phyloP scores from a whole-genome alignment of 2,797 vertebrate genomes.

The Trachurus trachurus region DNA sequence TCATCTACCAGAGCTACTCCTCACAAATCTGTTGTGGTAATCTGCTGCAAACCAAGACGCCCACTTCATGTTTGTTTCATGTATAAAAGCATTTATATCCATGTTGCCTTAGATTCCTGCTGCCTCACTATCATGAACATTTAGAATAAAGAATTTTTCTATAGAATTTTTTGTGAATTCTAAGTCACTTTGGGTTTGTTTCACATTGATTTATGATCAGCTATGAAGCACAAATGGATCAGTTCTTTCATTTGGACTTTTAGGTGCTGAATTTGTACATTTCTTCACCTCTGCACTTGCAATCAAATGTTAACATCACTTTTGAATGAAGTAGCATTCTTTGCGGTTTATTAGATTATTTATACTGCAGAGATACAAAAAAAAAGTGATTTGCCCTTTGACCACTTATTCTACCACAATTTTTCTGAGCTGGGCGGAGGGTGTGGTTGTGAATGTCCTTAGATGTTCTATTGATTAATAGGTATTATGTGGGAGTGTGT shows the following conservation, averaged over 20 bases:
- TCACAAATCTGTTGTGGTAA: neutral
- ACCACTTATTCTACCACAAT: neutral
- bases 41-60: neutral
- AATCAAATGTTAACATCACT: neutral
- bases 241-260: neutral
- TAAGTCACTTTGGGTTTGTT: neutral
- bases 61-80: neutral
- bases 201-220: neutral
- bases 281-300: neutral
- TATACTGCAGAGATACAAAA: neutral
- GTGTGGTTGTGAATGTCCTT: neutral
- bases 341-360: neutral
- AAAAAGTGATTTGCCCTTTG: neutral
- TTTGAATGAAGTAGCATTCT: neutral
- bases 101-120: slow-evolving; percentile 4
- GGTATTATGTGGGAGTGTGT: too few relatives aligned
- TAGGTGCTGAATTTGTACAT: neutral
- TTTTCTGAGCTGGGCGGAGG: neutral
- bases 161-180: neutral
- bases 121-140: neutral
- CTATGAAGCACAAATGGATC: neutral
- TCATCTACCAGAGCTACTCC: neutral
- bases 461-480: neutral
- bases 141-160: slow-evolving; percentile 30
- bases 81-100: neutral